These are phyloP conservation scores for Thalassaphorura encarpata DNA, from an alignment of 1,140 invertebrate genomes.

Conservation along the genomic window DNA sequence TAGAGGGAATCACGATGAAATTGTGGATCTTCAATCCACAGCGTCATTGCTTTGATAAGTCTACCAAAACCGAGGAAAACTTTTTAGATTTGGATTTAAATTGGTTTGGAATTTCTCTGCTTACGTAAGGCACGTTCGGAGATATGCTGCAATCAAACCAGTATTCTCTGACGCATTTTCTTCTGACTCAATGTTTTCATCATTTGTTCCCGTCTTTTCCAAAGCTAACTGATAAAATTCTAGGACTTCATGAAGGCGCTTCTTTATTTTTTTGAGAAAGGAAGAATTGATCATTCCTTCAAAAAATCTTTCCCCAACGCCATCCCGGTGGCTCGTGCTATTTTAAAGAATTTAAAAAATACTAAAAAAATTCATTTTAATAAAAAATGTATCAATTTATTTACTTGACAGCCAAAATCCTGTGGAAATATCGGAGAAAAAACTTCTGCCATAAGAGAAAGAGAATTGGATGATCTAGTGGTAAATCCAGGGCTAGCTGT, in stretches of 20 bases:
- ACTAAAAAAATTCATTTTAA: too few species aligned
- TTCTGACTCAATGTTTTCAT: too few species aligned
- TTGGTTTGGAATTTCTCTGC: too few species aligned
- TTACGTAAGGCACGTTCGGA: neutral
- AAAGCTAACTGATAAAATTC: slow-evolving; percentile 42
- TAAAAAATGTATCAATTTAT: slow-evolving; percentile 33
- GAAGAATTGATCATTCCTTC: slow-evolving; percentile 56
- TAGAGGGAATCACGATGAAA: slow-evolving; percentile 57
- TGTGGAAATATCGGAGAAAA: slow-evolving; percentile 58
- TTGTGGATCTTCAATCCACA: slow-evolving; percentile 69
- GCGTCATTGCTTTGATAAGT: slow-evolving; percentile 52
- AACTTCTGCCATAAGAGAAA: slow-evolving; percentile 71
- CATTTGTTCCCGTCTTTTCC: too few species aligned
- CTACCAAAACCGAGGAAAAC: too few species aligned
- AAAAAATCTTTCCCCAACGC: slow-evolving; percentile 66
- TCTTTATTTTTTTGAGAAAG: slow-evolving; percentile 63
- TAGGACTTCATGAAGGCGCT: slow-evolving; percentile 53
- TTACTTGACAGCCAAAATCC: slow-evolving; percentile 45
- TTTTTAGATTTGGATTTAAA: too few species aligned
- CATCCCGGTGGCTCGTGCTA: slow-evolving; percentile 40
- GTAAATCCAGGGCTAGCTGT: slow-evolving; percentile 62
- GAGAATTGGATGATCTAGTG: slow-evolving; percentile 57
- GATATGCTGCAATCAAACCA: neutral
- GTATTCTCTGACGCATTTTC: neutral
- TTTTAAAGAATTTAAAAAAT: too few species aligned